Evolutionary conservation across 2,888 invertebrate species (phyloP).

Genomic region (Sicus ferrugineus): DNA sequence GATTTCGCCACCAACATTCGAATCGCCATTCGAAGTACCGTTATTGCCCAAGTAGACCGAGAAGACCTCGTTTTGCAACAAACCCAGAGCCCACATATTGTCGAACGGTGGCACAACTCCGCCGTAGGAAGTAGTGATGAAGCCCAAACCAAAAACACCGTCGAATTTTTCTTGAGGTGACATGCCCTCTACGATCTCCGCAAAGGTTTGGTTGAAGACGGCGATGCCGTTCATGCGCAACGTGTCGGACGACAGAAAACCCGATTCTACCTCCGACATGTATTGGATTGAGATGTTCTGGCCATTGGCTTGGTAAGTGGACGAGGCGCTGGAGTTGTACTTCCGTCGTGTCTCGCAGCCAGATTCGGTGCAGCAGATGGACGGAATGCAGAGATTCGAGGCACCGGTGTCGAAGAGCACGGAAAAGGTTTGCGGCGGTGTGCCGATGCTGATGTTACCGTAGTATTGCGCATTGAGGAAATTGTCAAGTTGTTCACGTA

Average conservation of each 20-base stretch:
- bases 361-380: slow-evolving; percentile 88
- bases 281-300: slow-evolving; percentile 90
- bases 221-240: slow-evolving; percentile 75
- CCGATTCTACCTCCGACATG: slow-evolving; percentile 91
- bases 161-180: slow-evolving; percentile 94
- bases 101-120: slow-evolving; percentile 89
- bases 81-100: slow-evolving; percentile 83
- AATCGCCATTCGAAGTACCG: too few species aligned
- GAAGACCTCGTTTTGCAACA: slow-evolving; percentile 78
- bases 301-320: slow-evolving; percentile 84
- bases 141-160: slow-evolving; percentile 94
- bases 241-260: slow-evolving; percentile 89
- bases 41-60: slow-evolving; percentile 89
- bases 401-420: slow-evolving; percentile 90
- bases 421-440: slow-evolving; percentile 87
- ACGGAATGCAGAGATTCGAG: slow-evolving; percentile 98
- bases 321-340: slow-evolving; percentile 87
- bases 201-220: slow-evolving; percentile 87
- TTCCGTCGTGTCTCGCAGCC: slow-evolving; percentile 95
- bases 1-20: slow-evolving; percentile 76
- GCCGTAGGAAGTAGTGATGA: slow-evolving; percentile 84
- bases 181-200: slow-evolving; percentile 91
- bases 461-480: slow-evolving; percentile 47
- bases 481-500: slow-evolving; percentile 43
- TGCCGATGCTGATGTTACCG: slow-evolving; percentile 77